Percentiles rank a stretch among this genome's conserved stretches.
Conservation (phyloP, 2,888 invertebrate species). For the Galerucella calmariensis region DNA sequence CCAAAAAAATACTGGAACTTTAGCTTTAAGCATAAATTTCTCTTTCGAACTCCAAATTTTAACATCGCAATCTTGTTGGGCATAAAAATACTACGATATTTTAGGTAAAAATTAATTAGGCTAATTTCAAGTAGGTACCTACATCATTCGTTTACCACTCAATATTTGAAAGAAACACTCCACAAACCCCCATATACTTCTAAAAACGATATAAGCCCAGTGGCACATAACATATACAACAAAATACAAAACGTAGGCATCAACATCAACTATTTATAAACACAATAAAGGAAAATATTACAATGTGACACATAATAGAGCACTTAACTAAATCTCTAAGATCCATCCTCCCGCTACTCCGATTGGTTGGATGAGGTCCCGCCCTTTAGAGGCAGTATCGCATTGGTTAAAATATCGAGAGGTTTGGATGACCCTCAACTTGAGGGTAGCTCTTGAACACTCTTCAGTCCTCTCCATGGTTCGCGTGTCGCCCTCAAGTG, state of each 20-base stretch:
- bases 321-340: slow-evolving; percentile 47
- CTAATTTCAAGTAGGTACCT: background rate
- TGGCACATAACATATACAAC: slow-evolving; percentile 12
- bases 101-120: too few relatives aligned
- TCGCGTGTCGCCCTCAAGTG: slow-evolving; percentile 60
- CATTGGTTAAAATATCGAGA: slow-evolving; percentile 60
- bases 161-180: slow-evolving; percentile 20
- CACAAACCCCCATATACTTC: slow-evolving; percentile 14
- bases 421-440: slow-evolving; percentile 63
- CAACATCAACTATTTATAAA: slow-evolving; percentile 29
- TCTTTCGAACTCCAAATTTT: too few relatives aligned
- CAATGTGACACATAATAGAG: slow-evolving; percentile 41
- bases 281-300: slow-evolving; percentile 30
- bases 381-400: slow-evolving; percentile 50
- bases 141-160: slow-evolving; percentile 4
- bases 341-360: slow-evolving; percentile 31
- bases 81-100: too few relatives aligned
- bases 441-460: slow-evolving; percentile 64
- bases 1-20: too few relatives aligned
- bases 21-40: too few relatives aligned
- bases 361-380: slow-evolving; percentile 60
- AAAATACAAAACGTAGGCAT: slow-evolving; percentile 19
- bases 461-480: slow-evolving; percentile 63
- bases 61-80: too few relatives aligned
- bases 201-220: slow-evolving; percentile 18